Evolutionary conservation across 2,113 vertebrate genomes (phyloP), one percentile per base, ranked within the genome.

Genomic region (Strix aluco): DNA sequence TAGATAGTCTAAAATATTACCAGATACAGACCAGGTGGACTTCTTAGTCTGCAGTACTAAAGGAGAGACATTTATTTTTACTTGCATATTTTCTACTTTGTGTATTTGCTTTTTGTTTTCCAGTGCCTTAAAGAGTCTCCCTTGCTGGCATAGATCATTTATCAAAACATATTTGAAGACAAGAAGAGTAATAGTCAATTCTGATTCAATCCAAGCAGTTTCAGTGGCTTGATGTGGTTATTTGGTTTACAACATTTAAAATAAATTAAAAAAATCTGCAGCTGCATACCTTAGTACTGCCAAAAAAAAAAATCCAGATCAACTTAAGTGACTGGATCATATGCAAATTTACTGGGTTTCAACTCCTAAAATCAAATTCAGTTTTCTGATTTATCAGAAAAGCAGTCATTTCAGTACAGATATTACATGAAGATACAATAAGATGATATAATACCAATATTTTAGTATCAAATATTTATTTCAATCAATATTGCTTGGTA

Each of bases 121-220:
- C 16, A 20, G 9, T 46, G 13, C 27, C 40, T 34, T 77, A 22
- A 80, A 73, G 8, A 26, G 5, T 51, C 20, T 61, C 40, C 36
- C 29, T 80, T 91, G 30, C 20, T 90, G 30, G 30, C 38, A 70
- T 20, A 58, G 69, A 58, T 70, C 49, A 84, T 86, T 90, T 86
- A 84, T 86, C 95, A 94, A 92, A 94, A 91, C 66, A 25, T 79
- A 57, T 73, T 57, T 86, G 71, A 91, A 92, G 66, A 94, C 47
- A 51, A 70, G 52, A 91, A 88, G 52, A 90, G 19, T 72, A 86
- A 88, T 44, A 71, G 30, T 44, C 44, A 88, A 44, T 83, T 91
- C 73, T 65, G 20, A 93, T 80, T 89, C 70, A 78, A 52, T 86
- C 27, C 40, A 78, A 93, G 86, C 51, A 70, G 22, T 69, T 85